Base-by-base conservation (phyloP, 2,113 vertebrate species). In the Cavia aperea region DNA sequence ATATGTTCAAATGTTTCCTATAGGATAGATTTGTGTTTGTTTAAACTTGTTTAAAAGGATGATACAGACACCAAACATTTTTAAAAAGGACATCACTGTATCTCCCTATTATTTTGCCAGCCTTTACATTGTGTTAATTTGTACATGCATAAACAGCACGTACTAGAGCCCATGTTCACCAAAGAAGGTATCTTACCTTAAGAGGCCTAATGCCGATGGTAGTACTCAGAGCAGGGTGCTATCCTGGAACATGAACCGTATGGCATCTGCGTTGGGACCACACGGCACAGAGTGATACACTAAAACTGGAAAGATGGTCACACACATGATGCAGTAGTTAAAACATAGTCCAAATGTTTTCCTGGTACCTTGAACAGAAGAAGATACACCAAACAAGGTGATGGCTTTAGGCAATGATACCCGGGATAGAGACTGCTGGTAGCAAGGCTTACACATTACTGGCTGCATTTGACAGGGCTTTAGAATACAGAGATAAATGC, bases 291-390 rank as follows among this genome's bases (percentile, higher is more conserved):
- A 15, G 36, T 33, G 46, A 81, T 0, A 4, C 1, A 16, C 0
- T 46, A 54, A 77, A n/a, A 13, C 10, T 78, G 63, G 66, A 73
- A 65, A 81, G 65, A 26, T 14, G 31, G 19, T 31, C 23, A 49
- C 31, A 14, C 86, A 13, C 33, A 70, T 46, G 15, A 31, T 19
- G 23, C 49, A 79, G 49, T 14, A 18, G 56, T 29, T 33, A 92
- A 46, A 65, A 16, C 33, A 79, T 66, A 62, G 46, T 33, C 75
- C 63, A 2, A 56, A n/a, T 60, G 7, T 31, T 72, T 91, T 91
- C 86, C 33, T 43, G 62, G 31, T 58, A 75, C 68, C 86, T 73
- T 10, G 86, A 36, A 81, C 75, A 92, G n/a, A 31, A 81, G 82
- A 62, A 29, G 62, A 88, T 70, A 31, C 3, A 26, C 8, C 77